Evolutionary conservation across 2,888 invertebrate species (phyloP), one percentile per base, ranked within the genome.

Genomic region (Melipona bicolor): DNA sequence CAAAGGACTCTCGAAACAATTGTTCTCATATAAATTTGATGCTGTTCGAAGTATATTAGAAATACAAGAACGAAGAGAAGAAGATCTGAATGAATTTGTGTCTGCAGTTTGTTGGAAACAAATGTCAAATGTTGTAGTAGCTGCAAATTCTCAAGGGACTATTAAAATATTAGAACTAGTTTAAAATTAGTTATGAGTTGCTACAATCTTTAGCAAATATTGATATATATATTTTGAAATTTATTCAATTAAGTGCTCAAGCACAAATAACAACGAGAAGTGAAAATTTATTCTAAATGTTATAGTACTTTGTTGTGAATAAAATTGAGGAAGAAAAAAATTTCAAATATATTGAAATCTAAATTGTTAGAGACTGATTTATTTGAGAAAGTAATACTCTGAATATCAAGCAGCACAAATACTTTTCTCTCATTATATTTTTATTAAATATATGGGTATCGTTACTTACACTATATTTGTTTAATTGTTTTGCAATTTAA

Each of bases 81-180:
- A 98, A 91, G 98, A 98, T 93, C 96, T 97, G 3, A 97, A 97
- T 88, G 98, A 99, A 95, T 99, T 99, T 95, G 98, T 99, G 71
- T 98, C 98, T 21, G 99, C 99, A 0, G 98, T 99, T 11, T 98
- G 98, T 93, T 99, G 99, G 98, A 96, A 97, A 87, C 97, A 97
- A 94, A 96, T 97, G 90, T 97, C 97, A 43, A 97, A 97, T 94
- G 97, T 98, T 84, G 97, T 98, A 49, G 97, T 99, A 24, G 98
- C 98, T 68, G 99, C 98, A 75, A 99, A 99, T 95, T 98, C 98
- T 94, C 98, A 98, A 95, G 99, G 99, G 73, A 97, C 97, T 89
- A 98, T 99, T 91, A 98, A 98, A 95, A 97, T 98, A 92, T 95
- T 98, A 80, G 97, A 98, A 95, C 95, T 98, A 71, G 96, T 97